These are phyloP conservation scores for Cotesia glomerata DNA, from an alignment of 1,140 invertebrate species.

Conservation along the genomic window DNA sequence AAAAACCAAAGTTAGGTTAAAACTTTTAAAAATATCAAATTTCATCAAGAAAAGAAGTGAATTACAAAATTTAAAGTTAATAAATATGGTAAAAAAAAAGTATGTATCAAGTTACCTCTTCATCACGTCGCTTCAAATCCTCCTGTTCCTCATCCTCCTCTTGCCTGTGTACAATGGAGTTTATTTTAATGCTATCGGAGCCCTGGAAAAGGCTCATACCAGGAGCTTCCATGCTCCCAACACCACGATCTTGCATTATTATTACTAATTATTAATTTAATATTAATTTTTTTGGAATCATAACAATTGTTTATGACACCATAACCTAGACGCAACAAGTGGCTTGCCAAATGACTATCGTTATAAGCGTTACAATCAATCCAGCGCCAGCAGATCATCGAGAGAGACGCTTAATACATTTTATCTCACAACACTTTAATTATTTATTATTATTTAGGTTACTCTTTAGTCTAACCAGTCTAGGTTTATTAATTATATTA, in stretches of 20 bases:
- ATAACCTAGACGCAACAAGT: conserved; percentile 61
- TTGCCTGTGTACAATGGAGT: conserved; percentile 45
- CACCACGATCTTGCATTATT: conserved; percentile 38
- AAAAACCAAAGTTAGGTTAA: not conserved
- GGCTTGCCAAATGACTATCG: conserved; percentile 42
- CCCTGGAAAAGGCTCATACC: conserved; percentile 58
- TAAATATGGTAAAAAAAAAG: not conserved
- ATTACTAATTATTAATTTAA: conserved; percentile 28
- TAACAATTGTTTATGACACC: conserved; percentile 60
- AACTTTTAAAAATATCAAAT: not conserved
- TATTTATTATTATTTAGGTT: not conserved
- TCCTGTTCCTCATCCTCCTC: conserved; percentile 59
- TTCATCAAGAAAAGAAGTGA: not conserved
- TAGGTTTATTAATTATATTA: not conserved
- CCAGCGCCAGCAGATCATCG: conserved; percentile 10
- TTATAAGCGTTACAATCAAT: conserved; percentile 26
- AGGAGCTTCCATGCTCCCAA: conserved; percentile 54
- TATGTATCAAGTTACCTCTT: conserved; percentile 45
- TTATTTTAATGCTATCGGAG: conserved; percentile 51
- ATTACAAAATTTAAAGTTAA: not conserved
- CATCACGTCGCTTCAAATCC: conserved; percentile 51
- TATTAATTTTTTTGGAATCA: conserved; percentile 41
- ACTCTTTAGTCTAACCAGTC: not conserved
- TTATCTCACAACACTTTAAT: conserved; percentile 24
- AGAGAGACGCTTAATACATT: conserved; percentile 18